Base-by-base conservation (phyloP, 1,140 invertebrate species). In the Venustaconcha ellipsiformis region DNA sequence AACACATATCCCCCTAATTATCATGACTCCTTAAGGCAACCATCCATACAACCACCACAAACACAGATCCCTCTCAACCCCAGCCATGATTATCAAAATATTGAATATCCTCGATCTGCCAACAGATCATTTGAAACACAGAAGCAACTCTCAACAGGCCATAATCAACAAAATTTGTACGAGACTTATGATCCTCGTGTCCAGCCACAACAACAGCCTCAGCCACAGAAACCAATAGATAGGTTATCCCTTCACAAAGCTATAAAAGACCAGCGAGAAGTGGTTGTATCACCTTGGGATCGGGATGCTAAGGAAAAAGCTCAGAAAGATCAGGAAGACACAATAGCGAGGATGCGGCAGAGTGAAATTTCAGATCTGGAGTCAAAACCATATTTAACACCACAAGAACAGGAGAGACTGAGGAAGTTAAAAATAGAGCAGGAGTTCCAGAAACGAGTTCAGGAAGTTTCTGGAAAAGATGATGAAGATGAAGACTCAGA, bases 361-460 rank as follows among this genome's bases (percentile, higher is more conserved):
- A 75, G 79, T 62, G 86, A 88, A 76, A 90, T 90, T 26, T 67
- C 63, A 0, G 85, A 87, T 1, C 77, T 90, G 20, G 83, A 88
- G 67, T 73, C 84, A 17, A 78, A 82, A 71, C 78, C 81, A 13
- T 85, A 87, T 72, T 76, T 87, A 14, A 84, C 79, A 17, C 84
- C 83, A 0, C 83, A 87, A 72, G 89, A 89, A 48, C 82, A 88
- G 71, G 86, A 88, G 11, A 67, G 88, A 26, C 78, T 90, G 58
- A 62, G 82, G 17, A 86, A 86, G 71, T 78, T 90, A 55, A 81
- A 82, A 57, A 76, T 88, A 66, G 88, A 90, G 55, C 83, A 86
- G 60, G 89, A 90, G 79, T 90, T 90, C 67, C 87, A 89, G 72
- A 72, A 87, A 30, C 73, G 89, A 17, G 84, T 88, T 1, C 69